Evolutionary conservation across 2,888 invertebrate species (phyloP), one percentile per base, ranked within the genome.

Genomic region (Crioceris asparagi): DNA sequence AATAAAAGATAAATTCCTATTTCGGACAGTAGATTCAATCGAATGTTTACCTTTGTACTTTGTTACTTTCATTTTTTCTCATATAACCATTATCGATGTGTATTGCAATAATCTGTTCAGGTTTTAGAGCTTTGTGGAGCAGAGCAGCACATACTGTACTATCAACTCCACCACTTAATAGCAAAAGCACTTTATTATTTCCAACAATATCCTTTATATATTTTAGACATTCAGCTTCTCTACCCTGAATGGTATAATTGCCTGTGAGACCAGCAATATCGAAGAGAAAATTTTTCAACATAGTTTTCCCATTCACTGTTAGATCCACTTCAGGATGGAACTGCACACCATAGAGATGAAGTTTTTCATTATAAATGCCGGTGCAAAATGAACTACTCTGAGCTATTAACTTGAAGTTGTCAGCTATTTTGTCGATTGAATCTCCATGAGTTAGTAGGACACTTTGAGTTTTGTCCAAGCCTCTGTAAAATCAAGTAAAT

Each of bases 71-170:
- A 53, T 87, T 80, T 66, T 92, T 91, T 47, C 97, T 76, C 94
- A 99, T 94, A 63, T 97, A 98, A 36, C 98, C 98, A 63, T 98
- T 97, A 65, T 98, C 96, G 54, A 98, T 90, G 68, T 98, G 97
- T 47, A 97, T 75, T 17, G 96, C 96, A 56, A 96, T 88, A 40
- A 98, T 81, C 66, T 93, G 91, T 54, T 87, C 84, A 52, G 83
- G 81, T 41, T 78, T 75, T 33, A 99, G 71, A 7, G 97, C 93
- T 61, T 84, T 84, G 62, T 88, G 82, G 35, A 98, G 70, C 42
- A 99, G 69, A 15, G 96, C 96, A 17, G 96, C 96, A 69, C 97
- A 98, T 7, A 99, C 98, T n/a, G 97, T 92, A 1, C 97, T 98
- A 68, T 99, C 98, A 4, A 98, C 98, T 17, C 98, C 98, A 14